These are phyloP conservation scores for Bergia puertoricense DNA, from an alignment of 92 coral and sea anemone species.

Conservation along the genomic window DNA sequence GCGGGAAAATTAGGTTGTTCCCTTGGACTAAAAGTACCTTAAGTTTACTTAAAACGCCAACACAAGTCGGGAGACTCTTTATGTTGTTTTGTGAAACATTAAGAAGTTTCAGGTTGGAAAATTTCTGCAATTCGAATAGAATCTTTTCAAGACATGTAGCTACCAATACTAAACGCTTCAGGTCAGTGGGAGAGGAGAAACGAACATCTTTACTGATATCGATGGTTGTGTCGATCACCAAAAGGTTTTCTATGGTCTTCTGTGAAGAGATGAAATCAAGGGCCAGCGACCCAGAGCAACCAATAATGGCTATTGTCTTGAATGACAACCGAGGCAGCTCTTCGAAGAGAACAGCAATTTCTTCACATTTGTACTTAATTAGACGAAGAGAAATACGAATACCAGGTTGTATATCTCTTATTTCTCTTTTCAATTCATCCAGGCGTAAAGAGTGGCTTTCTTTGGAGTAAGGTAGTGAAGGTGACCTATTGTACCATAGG, in stretches of 20 bases:
- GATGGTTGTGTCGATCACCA: slow-evolving; percentile 31
- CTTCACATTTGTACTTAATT: not conserved
- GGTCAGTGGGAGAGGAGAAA: not conserved
- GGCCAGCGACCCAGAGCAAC: slow-evolving; percentile 27
- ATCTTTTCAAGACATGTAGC: not conserved
- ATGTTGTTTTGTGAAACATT: slow-evolving; percentile 6
- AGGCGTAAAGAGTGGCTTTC: not conserved
- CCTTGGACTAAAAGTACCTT: not conserved
- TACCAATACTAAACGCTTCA: slow-evolving; percentile 35
- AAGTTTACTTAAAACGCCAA: not conserved
- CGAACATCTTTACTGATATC: not conserved
- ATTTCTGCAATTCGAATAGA: not conserved
- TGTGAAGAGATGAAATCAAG: slow-evolving; percentile 8
- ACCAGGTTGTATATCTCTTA: not conserved
- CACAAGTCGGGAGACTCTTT: not conserved
- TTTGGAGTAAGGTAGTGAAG: not conserved
- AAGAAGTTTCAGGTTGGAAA: slow-evolving; percentile 3
- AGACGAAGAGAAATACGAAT: not conserved
- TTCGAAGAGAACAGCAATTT: not conserved
- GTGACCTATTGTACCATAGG: not conserved
- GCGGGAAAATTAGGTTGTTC: not conserved
- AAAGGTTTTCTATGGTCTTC: slow-evolving; percentile 26
- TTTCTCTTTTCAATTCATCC: not conserved
- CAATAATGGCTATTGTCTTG: slow-evolving; percentile 27
- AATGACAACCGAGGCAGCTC: not conserved